Evolutionary conservation across 2,888 invertebrate genomes (phyloP).

Genomic region (Atherix ibis): DNA sequence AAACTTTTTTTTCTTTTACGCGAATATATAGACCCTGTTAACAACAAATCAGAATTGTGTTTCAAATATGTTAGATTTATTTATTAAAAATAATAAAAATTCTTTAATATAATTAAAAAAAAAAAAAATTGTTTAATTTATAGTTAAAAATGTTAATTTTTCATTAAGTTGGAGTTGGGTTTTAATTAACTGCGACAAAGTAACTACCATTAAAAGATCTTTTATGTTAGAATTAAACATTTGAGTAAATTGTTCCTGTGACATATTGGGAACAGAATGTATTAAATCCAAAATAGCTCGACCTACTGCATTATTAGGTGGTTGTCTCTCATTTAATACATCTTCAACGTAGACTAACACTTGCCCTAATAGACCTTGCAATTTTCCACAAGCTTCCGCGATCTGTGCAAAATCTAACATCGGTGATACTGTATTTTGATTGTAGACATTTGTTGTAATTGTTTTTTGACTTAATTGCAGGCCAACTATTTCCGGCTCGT

Average conservation of each 20-base stretch:
- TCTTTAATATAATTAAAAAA: too few relatives aligned
- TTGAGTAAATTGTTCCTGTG: conserved; percentile 75
- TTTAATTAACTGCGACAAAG: conserved; percentile 87
- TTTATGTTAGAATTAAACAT: conserved; percentile 95
- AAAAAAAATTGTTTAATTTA: conserved; percentile 36
- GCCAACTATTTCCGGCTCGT: conserved; percentile 80
- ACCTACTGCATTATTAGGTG: conserved; percentile 76
- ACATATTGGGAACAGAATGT: conserved; percentile 82
- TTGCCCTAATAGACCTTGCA: conserved; percentile 60
- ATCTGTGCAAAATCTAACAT: conserved; percentile 65
- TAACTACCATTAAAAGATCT: conserved; percentile 94
- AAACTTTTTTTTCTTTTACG: too few relatives aligned
- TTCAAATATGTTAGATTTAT: too few relatives aligned
- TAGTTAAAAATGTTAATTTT: conserved; percentile 75
- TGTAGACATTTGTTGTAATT: conserved; percentile 38
- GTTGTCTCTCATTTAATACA: conserved; percentile 62
- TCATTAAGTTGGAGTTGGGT: conserved; percentile 94
- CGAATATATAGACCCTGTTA: too few relatives aligned
- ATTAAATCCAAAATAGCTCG: conserved; percentile 80
- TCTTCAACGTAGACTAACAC: conserved; percentile 80
- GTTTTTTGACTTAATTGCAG: conserved; percentile 75
- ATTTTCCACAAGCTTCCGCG: conserved; percentile 64
- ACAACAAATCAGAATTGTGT: too few relatives aligned
- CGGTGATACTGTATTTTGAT: conserved; percentile 49
- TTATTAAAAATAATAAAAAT: too few relatives aligned